phyloP scores from a whole-genome alignment of 2,797 vertebrate genomes.

The Heteromormyrus szaboi region DNA sequence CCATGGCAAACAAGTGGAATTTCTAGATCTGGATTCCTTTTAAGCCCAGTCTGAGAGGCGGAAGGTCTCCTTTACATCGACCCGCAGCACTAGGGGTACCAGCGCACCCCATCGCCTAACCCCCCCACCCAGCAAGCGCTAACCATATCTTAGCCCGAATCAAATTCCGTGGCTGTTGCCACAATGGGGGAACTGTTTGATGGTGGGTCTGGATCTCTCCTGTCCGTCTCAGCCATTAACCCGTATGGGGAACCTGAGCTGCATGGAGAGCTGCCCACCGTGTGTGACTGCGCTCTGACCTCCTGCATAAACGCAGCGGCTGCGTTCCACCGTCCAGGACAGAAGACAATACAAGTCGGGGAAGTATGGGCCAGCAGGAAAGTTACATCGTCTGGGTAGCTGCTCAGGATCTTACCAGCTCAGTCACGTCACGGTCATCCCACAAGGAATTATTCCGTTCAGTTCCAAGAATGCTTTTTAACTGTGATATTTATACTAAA shows the following conservation, averaged over 20 bases:
- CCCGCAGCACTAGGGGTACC: constrained; percentile 39
- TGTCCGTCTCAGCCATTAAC: constrained; percentile 60
- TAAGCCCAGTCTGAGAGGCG: not conserved
- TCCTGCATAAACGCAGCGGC: constrained; percentile 15
- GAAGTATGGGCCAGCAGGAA: not conserved
- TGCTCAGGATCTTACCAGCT: not conserved
- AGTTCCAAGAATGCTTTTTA: not conserved
- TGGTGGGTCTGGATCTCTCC: constrained; percentile 41
- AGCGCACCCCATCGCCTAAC: constrained; percentile 26
- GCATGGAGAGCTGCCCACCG: constrained; percentile 15
- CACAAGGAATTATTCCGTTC: not conserved
- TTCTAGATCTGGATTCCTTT: constrained; percentile 6
- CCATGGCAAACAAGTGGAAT: constrained; percentile 11
- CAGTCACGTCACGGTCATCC: not conserved
- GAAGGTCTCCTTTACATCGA: constrained; percentile 12
- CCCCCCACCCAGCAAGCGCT: constrained; percentile 21
- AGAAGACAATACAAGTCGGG: not conserved
- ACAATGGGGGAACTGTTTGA: constrained; percentile 66
- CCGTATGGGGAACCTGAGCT: constrained; percentile 57
- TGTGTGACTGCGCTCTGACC: not conserved
- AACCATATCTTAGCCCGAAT: constrained; percentile 55
- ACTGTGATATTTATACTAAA: not conserved
- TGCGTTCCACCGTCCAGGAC: constrained; percentile 14
- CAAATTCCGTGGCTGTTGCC: constrained; percentile 55
- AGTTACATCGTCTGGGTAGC: not conserved